These are phyloP conservation scores for Agapornis roseicollis DNA, from an alignment of 2,113 vertebrate species.

Conservation along the genomic window DNA sequence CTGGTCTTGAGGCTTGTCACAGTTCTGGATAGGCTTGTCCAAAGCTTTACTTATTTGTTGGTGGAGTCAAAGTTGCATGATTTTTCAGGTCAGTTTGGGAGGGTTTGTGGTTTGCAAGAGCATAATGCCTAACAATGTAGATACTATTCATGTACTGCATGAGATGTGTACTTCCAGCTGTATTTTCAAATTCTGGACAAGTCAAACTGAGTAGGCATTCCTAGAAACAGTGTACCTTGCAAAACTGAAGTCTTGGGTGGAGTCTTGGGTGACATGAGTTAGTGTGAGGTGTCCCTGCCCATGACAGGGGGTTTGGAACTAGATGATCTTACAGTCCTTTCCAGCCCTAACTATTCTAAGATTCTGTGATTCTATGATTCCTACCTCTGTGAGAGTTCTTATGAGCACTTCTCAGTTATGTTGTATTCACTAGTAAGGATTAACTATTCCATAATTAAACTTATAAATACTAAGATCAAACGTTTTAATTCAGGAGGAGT, in stretches of 20 bases:
- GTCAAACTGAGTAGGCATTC: background rate
- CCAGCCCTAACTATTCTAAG: background rate
- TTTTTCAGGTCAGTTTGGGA: background rate
- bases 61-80: background rate
- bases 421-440: background rate
- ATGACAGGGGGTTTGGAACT: background rate
- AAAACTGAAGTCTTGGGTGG: background rate
- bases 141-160: background rate
- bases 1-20: background rate
- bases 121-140: background rate
- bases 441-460: background rate
- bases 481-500: background rate
- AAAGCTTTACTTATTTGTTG: background rate
- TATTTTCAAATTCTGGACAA: background rate
- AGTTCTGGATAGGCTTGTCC: background rate
- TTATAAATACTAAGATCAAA: background rate
- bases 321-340: background rate
- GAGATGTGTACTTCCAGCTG: background rate
- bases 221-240: background rate
- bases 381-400: background rate
- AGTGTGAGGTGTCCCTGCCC: background rate
- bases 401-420: background rate
- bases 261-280: background rate
- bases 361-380: background rate
- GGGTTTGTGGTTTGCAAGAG: background rate